Evolutionary conservation across 2,113 vertebrate species (phyloP).

Genomic region (Cettia cetti): DNA sequence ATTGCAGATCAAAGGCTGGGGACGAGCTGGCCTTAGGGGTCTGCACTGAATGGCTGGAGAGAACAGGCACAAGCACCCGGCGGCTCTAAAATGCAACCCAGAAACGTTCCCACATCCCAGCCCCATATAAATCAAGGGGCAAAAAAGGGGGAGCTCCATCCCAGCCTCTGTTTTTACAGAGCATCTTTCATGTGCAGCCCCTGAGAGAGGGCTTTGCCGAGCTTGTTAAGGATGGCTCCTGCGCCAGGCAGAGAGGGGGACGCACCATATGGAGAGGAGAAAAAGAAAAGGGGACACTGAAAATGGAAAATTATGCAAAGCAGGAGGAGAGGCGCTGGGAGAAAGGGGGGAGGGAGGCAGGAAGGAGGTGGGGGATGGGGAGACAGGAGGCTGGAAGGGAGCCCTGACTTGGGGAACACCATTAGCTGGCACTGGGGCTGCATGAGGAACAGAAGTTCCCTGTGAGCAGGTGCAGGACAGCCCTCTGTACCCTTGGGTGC

Average conservation of each 20-base stretch:
- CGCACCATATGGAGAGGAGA: constrained; percentile 63
- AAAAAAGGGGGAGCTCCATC: background rate
- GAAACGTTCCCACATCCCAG: constrained; percentile 61
- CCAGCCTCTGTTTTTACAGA: constrained; percentile 57
- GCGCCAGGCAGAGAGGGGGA: constrained; percentile 60
- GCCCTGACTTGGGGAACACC: constrained; percentile 18
- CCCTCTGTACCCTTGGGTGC: background rate
- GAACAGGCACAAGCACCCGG: constrained; percentile 25
- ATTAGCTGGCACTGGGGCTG: background rate
- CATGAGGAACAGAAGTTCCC: background rate
- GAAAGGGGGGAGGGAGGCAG: constrained; percentile 33
- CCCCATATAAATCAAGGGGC: constrained; percentile 59
- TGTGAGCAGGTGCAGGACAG: background rate
- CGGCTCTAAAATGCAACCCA: constrained; percentile 15
- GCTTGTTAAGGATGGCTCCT: constrained; percentile 63
- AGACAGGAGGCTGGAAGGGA: constrained; percentile 45
- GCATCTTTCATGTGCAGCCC: constrained; percentile 60
- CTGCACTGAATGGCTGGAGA: constrained; percentile 22
- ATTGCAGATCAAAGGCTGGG: constrained; percentile 59
- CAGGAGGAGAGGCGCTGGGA: constrained; percentile 43
- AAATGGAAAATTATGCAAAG: constrained; percentile 70
- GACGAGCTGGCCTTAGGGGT: constrained; percentile 35
- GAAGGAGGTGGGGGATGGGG: constrained; percentile 41
- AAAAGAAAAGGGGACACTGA: constrained; percentile 67
- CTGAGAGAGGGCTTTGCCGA: constrained; percentile 54